These are phyloP conservation scores for Acanthosepion lycidas DNA, from an alignment of 2,888 invertebrate species.

Conservation along the genomic window DNA sequence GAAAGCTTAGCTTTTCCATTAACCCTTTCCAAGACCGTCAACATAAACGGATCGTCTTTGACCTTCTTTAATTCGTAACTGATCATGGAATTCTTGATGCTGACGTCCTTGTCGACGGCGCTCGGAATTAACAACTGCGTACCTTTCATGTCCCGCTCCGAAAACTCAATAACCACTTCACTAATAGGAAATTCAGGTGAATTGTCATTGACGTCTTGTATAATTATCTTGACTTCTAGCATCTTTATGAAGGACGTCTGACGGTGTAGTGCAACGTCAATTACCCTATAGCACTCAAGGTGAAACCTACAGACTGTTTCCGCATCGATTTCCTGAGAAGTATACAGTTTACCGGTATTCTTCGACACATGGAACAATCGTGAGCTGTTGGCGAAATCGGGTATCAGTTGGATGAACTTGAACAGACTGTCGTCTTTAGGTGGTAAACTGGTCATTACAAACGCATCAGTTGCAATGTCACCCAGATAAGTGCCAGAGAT, in stretches of 20 bases:
- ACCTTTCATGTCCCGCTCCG: neutral
- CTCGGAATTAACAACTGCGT: neutral
- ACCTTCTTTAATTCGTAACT: neutral
- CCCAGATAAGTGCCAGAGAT: neutral
- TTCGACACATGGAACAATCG: neutral
- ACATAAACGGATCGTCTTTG: neutral
- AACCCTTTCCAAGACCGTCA: neutral
- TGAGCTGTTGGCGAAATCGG: neutral
- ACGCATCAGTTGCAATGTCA: neutral
- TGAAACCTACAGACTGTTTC: neutral
- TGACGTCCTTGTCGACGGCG: neutral
- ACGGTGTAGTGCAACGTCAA: neutral
- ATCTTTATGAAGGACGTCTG: neutral
- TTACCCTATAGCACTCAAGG: neutral
- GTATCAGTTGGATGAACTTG: neutral
- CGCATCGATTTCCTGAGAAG: neutral
- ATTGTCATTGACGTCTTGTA: neutral
- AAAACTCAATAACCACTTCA: neutral
- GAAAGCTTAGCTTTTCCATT: neutral
- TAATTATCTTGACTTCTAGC: neutral
- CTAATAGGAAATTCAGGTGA: neutral
- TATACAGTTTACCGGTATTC: neutral
- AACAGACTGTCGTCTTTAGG: neutral
- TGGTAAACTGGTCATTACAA: neutral
- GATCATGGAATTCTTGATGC: neutral